Evolutionary conservation across 2,113 vertebrate species (phyloP), one percentile per base, ranked within the genome.

Genomic region (Serilophus lunatus): DNA sequence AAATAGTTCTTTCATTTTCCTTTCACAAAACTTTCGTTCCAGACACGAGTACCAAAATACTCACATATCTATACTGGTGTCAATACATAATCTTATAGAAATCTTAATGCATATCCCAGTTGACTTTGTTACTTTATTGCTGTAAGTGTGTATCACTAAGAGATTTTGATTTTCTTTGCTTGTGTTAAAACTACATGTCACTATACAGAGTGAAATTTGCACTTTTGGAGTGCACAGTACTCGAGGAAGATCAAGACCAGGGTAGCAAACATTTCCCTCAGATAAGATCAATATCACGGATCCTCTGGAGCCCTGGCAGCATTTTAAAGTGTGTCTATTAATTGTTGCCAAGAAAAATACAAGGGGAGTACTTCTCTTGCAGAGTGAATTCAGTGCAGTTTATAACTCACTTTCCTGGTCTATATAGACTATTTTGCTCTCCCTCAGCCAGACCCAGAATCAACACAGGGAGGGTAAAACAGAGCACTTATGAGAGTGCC

Each of bases 271-370:
- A 1, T 88, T 92, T 81, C 47, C 38, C 59, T 42, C 42, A 56
- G 83, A 74, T 50, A 93, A 93, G 80, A 88, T 92, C 7, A 1
- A 69, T 64, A 91, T 72, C 40, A 68, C 70, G 51, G 65, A 84
- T 60, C n/a, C 60, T 91, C 77, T 1, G 4, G 64, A 91, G 81
- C 31, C 53, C 53, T 76, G 61, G 74, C 65, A 64, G 89, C 61
- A 65, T 70, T 91, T 82, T 84, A 64, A 92, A 86, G 20, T 51
- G 50, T 42, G 40, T 33, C 40, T 78, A 24, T n/a, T 86, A 79
- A 49, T 29, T 86, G 57, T 12, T 84, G 51, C 69, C 57, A 93
- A 64, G 74, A 75, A 74, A 91, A 86, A 69, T 29, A 84, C 22
- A 56, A 65, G 42, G 35, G 66, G 9, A 83, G 4, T 7, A 20